phyloP scores from a whole-genome alignment of 2,888 invertebrate species.

The Thymelicus sylvestris region DNA sequence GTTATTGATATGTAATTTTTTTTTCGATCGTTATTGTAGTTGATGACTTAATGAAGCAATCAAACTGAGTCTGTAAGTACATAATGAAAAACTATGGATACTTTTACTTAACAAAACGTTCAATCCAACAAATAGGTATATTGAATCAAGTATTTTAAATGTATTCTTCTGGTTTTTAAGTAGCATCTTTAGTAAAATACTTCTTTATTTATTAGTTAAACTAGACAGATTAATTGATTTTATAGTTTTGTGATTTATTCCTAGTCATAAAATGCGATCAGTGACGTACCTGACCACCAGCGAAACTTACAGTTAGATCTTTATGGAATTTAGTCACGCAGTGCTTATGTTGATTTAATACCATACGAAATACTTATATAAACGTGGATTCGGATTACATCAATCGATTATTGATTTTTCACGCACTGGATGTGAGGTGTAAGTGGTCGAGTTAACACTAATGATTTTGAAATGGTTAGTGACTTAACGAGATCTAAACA shows the following conservation, averaged over 20 bases:
- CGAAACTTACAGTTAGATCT: background rate
- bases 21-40: too few relatives aligned
- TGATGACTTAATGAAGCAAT: too few relatives aligned
- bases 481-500: slow-evolving; percentile 74
- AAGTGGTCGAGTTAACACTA: slow-evolving; percentile 54
- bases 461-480: slow-evolving; percentile 74
- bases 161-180: too few relatives aligned
- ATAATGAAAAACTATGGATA: too few relatives aligned
- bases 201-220: too few relatives aligned
- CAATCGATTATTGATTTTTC: slow-evolving; percentile 53
- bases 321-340: slow-evolving; percentile 20
- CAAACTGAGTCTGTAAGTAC: too few relatives aligned
- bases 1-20: too few relatives aligned
- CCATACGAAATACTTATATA: slow-evolving; percentile 13
- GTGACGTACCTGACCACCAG: background rate
- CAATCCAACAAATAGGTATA: too few relatives aligned
- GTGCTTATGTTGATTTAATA: slow-evolving; percentile 18
- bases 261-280: background rate
- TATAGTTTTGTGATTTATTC: background rate
- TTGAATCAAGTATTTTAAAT: too few relatives aligned
- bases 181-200: too few relatives aligned
- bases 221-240: background rate
- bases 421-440: slow-evolving; percentile 49
- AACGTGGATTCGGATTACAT: slow-evolving; percentile 10
- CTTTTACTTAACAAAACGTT: too few relatives aligned